These are phyloP conservation scores for Etia nguti DNA, from an alignment of 2,113 vertebrate species.

Conservation along the genomic window DNA sequence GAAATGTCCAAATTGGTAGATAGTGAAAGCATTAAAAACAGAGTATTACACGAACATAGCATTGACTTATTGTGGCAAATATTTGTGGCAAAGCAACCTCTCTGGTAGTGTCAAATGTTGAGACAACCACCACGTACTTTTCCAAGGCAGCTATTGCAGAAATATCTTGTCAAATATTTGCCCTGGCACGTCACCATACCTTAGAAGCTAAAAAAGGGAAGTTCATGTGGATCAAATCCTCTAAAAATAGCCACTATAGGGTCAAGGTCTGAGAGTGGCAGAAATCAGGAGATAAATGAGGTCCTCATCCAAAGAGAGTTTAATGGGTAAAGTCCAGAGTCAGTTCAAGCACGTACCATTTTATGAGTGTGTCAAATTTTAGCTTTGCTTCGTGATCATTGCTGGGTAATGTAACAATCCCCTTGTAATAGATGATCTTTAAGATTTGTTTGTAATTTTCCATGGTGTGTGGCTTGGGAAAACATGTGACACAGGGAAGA, in stretches of 20 bases:
- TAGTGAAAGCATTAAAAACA: not conserved
- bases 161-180: constrained; percentile 57
- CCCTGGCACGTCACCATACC: not conserved
- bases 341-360: not conserved
- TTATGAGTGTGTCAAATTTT: not conserved
- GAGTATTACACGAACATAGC: not conserved
- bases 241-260: constrained; percentile 68
- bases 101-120: not conserved
- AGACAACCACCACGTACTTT: not conserved
- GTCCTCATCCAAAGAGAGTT: not conserved
- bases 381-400: not conserved
- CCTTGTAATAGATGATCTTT: not conserved
- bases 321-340: constrained; percentile 19
- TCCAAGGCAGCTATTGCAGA: not conserved
- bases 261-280: constrained; percentile 24
- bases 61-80: not conserved
- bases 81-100: not conserved
- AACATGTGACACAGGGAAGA: not conserved
- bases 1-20: not conserved
- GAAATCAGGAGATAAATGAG: constrained; percentile 9
- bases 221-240: constrained; percentile 43
- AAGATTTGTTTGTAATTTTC: not conserved
- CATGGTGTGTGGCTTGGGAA: not conserved
- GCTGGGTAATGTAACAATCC: not conserved
- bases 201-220: not conserved